Evolutionary conservation across 2,797 vertebrate species (phyloP).

Genomic region (Masticophis lateralis): DNA sequence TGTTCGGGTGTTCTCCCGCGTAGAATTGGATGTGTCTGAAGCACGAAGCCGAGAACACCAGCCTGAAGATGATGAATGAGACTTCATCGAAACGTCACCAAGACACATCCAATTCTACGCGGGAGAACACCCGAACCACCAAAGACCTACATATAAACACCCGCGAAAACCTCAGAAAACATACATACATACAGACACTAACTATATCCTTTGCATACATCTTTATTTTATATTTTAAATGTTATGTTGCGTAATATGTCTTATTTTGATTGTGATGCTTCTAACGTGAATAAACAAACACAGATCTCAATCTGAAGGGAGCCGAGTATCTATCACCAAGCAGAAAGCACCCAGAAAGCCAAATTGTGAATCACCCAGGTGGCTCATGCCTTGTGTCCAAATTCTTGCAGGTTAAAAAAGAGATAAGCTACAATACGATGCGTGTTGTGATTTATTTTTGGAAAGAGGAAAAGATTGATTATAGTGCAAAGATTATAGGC

Average conservation of each 20-base stretch:
- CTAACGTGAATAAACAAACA: background rate
- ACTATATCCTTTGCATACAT: background rate
- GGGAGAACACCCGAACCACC: too few relatives aligned
- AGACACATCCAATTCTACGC: too few relatives aligned
- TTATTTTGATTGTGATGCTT: background rate
- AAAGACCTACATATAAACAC: too few relatives aligned
- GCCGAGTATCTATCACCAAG: constrained; percentile 18
- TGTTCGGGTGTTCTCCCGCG: too few relatives aligned
- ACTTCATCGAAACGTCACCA: too few relatives aligned
- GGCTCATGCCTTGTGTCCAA: constrained; percentile 31
- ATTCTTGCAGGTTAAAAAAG: background rate
- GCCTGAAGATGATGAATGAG: too few relatives aligned
- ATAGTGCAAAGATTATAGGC: background rate
- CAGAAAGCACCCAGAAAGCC: background rate
- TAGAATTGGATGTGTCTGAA: too few relatives aligned
- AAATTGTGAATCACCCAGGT: constrained; percentile 18
- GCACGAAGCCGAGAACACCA: too few relatives aligned
- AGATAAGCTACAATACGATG: background rate
- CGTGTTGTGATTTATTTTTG: constrained; percentile 4
- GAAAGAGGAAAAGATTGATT: background rate
- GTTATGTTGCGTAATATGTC: background rate
- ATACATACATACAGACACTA: background rate
- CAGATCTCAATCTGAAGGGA: constrained; percentile 10
- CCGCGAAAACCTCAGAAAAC: too few relatives aligned
- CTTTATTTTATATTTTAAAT: background rate